Percentiles rank a stretch among this genome's conserved stretches.
Conservation (phyloP, 2,888 invertebrate species). For the Metopia argyrocephala region DNA sequence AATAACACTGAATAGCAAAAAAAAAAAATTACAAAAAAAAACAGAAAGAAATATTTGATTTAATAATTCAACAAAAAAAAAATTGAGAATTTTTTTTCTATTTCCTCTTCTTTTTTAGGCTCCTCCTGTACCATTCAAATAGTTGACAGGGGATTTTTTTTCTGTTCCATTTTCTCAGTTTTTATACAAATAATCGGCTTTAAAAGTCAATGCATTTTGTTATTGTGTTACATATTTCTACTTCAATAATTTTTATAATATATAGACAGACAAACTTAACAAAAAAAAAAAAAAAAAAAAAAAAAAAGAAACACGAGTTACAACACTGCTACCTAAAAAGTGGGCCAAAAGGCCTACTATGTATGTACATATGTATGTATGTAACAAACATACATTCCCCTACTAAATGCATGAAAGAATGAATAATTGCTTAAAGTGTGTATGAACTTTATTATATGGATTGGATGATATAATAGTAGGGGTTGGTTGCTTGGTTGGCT, state of each 20-base stretch:
- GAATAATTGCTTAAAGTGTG: constrained; percentile 53
- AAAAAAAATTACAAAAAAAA: neutral
- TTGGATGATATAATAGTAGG: too few relatives aligned
- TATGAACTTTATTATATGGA: constrained; percentile 42
- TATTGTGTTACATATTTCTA: constrained; percentile 29
- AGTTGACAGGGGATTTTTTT: too few relatives aligned
- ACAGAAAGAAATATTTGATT: neutral
- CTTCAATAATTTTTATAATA: constrained; percentile 25
- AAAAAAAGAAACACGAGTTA: too few relatives aligned
- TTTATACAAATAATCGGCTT: constrained; percentile 50
- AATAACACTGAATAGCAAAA: neutral
- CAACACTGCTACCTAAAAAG: neutral
- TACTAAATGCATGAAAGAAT: too few relatives aligned
- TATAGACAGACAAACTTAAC: too few relatives aligned
- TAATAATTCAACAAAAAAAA: neutral
- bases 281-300: too few relatives aligned
- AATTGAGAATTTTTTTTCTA: neutral
- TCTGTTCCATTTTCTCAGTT: too few relatives aligned
- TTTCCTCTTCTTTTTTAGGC: neutral
- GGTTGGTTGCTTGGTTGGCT: too few relatives aligned
- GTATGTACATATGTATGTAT: neutral
- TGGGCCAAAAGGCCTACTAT: neutral
- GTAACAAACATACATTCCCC: neutral
- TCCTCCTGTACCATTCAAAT: too few relatives aligned
- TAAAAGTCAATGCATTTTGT: constrained; percentile 59